Base-by-base conservation (phyloP, 2,113 vertebrate species). In the Psilopsiagon aymara region DNA sequence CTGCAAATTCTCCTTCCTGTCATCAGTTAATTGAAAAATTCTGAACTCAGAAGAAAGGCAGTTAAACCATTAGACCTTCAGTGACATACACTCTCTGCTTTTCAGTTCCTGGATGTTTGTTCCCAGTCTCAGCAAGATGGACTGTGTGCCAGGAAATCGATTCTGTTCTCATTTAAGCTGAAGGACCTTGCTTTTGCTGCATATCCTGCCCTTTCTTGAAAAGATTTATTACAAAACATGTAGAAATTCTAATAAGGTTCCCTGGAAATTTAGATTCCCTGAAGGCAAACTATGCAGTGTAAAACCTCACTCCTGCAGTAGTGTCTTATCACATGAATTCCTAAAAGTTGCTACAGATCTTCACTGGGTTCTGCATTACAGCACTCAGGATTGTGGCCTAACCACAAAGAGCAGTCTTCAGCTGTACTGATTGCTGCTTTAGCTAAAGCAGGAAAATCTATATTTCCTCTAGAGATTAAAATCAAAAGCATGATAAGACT, bases 221-320 rank as follows among this genome's bases (percentile, higher is more conserved):
- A 88, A 83, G 68, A 88, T 92, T 88, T 80, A 90, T 93, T 78
- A 84, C 51, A 75, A 68, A 86, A 86, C 25, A 47, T 44, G 21
- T 55, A 68, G 80, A 92, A 88, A 93, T 84, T 71, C 68, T 71
- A 70, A 93, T 77, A 29, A 80, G 14, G 14, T 44, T 82, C 67
- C 27, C 53, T 70, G 82, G 93, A 93, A 83, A 27, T 71, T 16
- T 47, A 51, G 39, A 64, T 64, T 67, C 49, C 37, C 49, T 47
- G 67, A 69, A 95, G 67, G 39, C 49, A 84, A 87, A 83, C 12
- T 51, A 35, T 73, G 33, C 11, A 62, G 44, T 21, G 31, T 29
- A 49, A 59, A 82, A 44, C 44, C 59, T 96, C 1, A 1, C 13
- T 55, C 21, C 23, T 82, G 35, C 44, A 37, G 12, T 8, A 10